Percentiles rank a stretch among this genome's conserved stretches.
Evolutionary conservation across 35 echinoderm and acorn worm species (phyloP).

Genomic region (Acanthaster planci): DNA sequence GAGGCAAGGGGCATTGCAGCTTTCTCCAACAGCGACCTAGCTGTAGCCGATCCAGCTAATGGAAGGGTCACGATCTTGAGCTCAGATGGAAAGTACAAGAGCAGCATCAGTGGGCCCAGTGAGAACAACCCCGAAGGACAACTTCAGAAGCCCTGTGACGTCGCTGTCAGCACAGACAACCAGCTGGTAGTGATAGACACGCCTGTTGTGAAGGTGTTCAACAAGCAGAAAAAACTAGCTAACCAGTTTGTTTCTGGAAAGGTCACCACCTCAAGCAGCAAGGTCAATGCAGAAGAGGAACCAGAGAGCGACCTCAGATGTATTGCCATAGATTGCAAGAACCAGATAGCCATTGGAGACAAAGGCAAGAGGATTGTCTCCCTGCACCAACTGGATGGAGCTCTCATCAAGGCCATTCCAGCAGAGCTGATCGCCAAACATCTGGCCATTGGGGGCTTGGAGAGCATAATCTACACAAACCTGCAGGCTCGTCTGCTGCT

Average conservation of each 20-base stretch:
- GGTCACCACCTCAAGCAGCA: not conserved
- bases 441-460: slow-evolving; percentile 25
- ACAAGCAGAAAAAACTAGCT: not conserved
- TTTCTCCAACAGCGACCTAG: slow-evolving; percentile 24
- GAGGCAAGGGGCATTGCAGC: slow-evolving; percentile 4
- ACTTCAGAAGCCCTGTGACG: slow-evolving; percentile 18
- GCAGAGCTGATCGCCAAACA: slow-evolving; percentile 20
- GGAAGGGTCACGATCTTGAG: slow-evolving; percentile 30
- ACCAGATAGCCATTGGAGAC: slow-evolving; percentile 23
- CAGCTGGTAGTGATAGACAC: slow-evolving; percentile 24
- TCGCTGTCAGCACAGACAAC: slow-evolving; percentile 3
- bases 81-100: slow-evolving; percentile 4
- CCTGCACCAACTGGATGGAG: slow-evolving; percentile 24
- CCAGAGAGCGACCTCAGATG: slow-evolving; percentile 27
- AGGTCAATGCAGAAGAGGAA: slow-evolving; percentile 23
- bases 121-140: slow-evolving; percentile 32
- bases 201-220: slow-evolving; percentile 26
- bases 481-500: slow-evolving; percentile 5
- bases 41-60: slow-evolving; percentile 23
- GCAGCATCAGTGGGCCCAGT: not conserved
- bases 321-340: slow-evolving; percentile 17
- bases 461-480: slow-evolving; percentile 26
- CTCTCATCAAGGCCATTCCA: slow-evolving; percentile 35
- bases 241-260: not conserved
- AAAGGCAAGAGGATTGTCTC: slow-evolving; percentile 9